Base-by-base conservation (phyloP, 2,797 vertebrate genomes). In the Oreonectes daqikongensis region DNA sequence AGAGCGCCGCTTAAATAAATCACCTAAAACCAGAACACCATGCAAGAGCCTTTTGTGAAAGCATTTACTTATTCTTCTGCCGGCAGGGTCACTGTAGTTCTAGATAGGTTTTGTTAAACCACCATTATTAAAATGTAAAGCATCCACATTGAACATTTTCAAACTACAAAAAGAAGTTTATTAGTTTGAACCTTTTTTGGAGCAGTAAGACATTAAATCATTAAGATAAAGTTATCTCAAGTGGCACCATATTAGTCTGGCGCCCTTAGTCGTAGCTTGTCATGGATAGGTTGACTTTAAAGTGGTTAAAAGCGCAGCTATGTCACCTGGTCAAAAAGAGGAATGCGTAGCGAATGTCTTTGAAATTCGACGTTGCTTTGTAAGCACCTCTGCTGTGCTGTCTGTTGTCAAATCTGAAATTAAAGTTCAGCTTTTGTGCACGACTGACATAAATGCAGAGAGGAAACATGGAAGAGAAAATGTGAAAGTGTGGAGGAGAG, bases 31-130 rank as follows among this genome's bases (percentile, higher is more conserved):
- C 38, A 73, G 69, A 46, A 61, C 63, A 55, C 40, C 50, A 38
- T 42, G 70, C 44, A n/a, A 22, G 26, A 46, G 14, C 52, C 50
- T 66, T 77, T 60, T 73, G 46, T 44, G 40, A 68, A 40, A 59
- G 69, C 89, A 83, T 84, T 79, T 69, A 72, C 77, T n/a, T 69
- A 83, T 85, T 86, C 83, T 50, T 32, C 20, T 30, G 20, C 53
- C 61, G 59, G 53, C 77, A 66, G 84, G 87, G 85, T 80, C 60
- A 75, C 75, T 66, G 20, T 73, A 83, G 83, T 87, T 84, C 80
- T 83, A 35, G 74, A 69, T 75, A 86, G 72, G 78, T 78, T 83
- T 86, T 53, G 84, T 89, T 90, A 86, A 88, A 87, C 87, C 80
- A 81, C 83, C 78, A 75, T 68, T 63, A 20, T 60, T 73, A 82